A percentile compares a stretch with the other conserved stretches of the same genome.
Conservation (phyloP, 2,113 vertebrate genomes). For the Gorsachius goisagi region DNA sequence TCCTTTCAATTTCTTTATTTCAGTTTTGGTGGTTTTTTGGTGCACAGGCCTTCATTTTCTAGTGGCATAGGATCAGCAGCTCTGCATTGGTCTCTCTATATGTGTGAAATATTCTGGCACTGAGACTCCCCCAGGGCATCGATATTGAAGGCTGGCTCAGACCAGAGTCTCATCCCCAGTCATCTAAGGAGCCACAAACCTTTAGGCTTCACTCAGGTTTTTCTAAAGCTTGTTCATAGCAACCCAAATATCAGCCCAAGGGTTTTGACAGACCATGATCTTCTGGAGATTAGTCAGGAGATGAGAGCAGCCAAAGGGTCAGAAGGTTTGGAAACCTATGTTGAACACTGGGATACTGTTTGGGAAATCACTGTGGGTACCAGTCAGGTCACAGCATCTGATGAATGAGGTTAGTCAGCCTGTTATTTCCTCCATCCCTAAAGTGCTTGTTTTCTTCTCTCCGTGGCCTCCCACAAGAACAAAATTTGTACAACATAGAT, state of each 20-base stretch:
- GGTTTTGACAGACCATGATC: not conserved
- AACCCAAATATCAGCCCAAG: not conserved
- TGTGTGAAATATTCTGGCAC: not conserved
- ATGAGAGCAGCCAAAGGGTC: not conserved
- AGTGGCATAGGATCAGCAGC: not conserved
- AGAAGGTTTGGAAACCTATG: not conserved
- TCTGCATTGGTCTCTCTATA: not conserved
- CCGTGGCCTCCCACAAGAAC: not conserved
- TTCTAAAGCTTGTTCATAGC: not conserved
- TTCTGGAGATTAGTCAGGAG: not conserved
- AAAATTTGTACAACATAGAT: not conserved
- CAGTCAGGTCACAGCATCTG: not conserved
- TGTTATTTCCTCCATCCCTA: not conserved
- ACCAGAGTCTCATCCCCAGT: fast-evolving
- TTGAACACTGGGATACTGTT: not conserved
- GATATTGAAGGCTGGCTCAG: not conserved
- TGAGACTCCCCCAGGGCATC: fast-evolving
- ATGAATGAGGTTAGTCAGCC: not conserved
- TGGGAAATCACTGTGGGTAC: not conserved
- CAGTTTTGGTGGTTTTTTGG: not conserved
- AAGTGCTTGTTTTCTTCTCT: not conserved
- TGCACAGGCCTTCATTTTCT: not conserved
- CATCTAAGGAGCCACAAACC: not conserved
- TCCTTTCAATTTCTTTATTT: not conserved
- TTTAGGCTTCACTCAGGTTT: not conserved